Base-by-base conservation (phyloP, 2,113 vertebrate species). In the Oryzias celebensis region DNA sequence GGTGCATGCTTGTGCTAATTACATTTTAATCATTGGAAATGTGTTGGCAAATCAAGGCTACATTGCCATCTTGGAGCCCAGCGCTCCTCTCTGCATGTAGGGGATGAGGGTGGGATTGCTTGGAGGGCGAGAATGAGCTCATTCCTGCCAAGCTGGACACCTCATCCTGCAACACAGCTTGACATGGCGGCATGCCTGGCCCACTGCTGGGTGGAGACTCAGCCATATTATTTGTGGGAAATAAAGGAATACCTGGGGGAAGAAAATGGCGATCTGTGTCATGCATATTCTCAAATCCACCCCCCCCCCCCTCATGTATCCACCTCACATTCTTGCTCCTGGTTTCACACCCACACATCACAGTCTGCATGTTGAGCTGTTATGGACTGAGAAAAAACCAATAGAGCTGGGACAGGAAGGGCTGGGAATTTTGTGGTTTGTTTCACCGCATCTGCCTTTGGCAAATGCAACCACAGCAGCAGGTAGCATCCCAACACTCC, bases 1-100 rank as follows among this genome's bases (percentile, higher is more conserved):
- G 96, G 97, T 91, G 93, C 95, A 95, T 94, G 94, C 95, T 97
- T 95, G 95, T 95, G 95, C 97, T 98, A 98, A 98, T 98, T 98
- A 98, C 96, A 96, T 98, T 98, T 98, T 98, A 98, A 98, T 98
- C 97, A 98, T 98, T 98, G 95, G 94, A 97, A 98, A 98, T 97
- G 97, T 98, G 97, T 98, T 98, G 96, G 97, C 96, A 98, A 98
- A 98, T 98, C 96, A 97, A 97, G 94, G 92, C 95, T 95, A 95
- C 95, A 98, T 98, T 97, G 96, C 95, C 95, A 97, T 95, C 94
- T 95, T 94, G 51, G 94, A 96, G 95, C 90, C 90, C 91, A 78
- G 67, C 62, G 93, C 91, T 93, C 93, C 91, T 93, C 95, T 94
- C 94, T 93, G 94, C 94, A 93, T 94, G 93, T 94, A 87, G 89